Conservation (phyloP, 2,888 invertebrate species). For the Fissipunctia ypsillon region DNA sequence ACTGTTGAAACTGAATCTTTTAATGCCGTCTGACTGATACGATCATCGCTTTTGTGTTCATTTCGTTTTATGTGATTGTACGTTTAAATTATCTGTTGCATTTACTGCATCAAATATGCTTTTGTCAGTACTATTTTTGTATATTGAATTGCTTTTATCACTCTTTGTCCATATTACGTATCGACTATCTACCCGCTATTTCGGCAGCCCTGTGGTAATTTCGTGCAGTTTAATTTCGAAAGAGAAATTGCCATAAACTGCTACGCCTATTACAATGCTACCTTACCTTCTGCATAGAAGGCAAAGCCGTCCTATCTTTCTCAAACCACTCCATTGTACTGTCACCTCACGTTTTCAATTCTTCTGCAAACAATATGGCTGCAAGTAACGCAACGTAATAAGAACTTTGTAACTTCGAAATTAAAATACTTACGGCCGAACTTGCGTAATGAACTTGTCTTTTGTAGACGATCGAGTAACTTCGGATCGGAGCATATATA, state of each 20-base stretch:
- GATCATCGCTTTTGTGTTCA: constrained; percentile 48
- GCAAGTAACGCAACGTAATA: constrained; percentile 48
- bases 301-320: constrained; percentile 37
- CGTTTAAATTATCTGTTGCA: constrained; percentile 40
- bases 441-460: constrained; percentile 57
- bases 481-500: constrained; percentile 28
- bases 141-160: not conserved
- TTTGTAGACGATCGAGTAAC: constrained; percentile 28
- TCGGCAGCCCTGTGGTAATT: constrained; percentile 23
- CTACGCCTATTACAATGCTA: constrained; percentile 47
- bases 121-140: constrained; percentile 3
- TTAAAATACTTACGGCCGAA: constrained; percentile 54
- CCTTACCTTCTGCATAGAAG: constrained; percentile 48
- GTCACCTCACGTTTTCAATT: constrained; percentile 60
- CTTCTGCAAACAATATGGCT: constrained; percentile 56
- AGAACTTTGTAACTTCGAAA: constrained; percentile 51
- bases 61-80: constrained; percentile 43
- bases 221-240: constrained; percentile 57
- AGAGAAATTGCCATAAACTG: constrained; percentile 59
- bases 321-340: constrained; percentile 56
- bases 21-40: constrained; percentile 53
- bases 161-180: not conserved
- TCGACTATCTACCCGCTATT: constrained; percentile 5
- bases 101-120: constrained; percentile 25
- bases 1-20: constrained; percentile 54